Evolutionary conservation across 2,888 invertebrate genomes (phyloP), one percentile per base, ranked within the genome.

Genomic region (Anoplius nigerrimus): DNA sequence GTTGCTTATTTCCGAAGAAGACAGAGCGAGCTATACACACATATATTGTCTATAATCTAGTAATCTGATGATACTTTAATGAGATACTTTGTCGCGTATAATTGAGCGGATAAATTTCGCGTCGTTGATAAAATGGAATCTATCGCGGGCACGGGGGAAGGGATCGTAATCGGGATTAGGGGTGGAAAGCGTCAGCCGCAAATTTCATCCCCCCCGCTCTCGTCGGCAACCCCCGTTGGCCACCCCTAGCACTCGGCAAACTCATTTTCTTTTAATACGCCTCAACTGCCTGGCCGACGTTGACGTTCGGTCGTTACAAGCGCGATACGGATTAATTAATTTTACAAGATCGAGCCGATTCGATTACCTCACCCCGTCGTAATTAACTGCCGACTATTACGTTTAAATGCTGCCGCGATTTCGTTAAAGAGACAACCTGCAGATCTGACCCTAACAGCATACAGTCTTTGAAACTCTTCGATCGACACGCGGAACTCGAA

Each of bases 111-210:
- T 60, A 66, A 72, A 72, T 72, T 65, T 54, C 15, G 43, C 13
- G 54, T 61, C 57, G 61, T 56, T 72, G 62, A 66, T 66, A 58
- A 69, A 69, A 69, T 55, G 69, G 54, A 69, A 69, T 68, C 65
- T 72, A 72, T 64, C 62, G 62, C 65, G 55, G 11, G 34, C 52
- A 20, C 48, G 48, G 11, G 21, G 34, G 20, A 27, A n/a, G 15
- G 8, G 6, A 8, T 52, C 58, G 61, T 65, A 67, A 62, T 72
- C 62, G 68, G 42, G 58, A 62, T 62, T 72, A 21, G 46, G 27
- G 53, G 55, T 22, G n/a, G n/a, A 72, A 67, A 67, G 57, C 61
- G 61, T 34, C 34, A 61, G 58, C 48, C 53, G 66, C 51, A 67
- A 71, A 64, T 65, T 68, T 53, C 72, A 57, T 73, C 68, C 24